phyloP scores from a whole-genome alignment of 2,797 vertebrate genomes.

The Rhinophrynus dorsalis region DNA sequence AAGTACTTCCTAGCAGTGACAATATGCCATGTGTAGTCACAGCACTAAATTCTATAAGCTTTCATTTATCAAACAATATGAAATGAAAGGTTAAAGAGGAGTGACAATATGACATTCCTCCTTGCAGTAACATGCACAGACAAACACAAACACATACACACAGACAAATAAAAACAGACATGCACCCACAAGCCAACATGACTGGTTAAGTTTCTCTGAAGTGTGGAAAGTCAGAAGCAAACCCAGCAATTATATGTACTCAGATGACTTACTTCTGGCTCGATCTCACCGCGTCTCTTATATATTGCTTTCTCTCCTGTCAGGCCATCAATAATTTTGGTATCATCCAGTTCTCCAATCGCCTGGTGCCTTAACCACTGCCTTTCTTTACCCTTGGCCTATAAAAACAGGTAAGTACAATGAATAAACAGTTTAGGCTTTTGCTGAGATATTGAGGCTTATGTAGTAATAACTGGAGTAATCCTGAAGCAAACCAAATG shows the following conservation, averaged over 20 bases:
- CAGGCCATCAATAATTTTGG: conserved; percentile 95
- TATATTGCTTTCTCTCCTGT: conserved; percentile 94
- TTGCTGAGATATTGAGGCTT: too few species aligned
- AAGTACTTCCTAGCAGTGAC: too few species aligned
- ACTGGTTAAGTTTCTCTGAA: neutral
- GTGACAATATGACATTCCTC: too few species aligned
- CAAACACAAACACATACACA: too few species aligned
- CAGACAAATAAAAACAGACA: too few species aligned
- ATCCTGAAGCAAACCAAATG: too few species aligned
- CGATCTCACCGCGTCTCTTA: conserved; percentile 88
- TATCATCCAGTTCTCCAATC: conserved; percentile 90
- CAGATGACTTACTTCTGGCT: conserved; percentile 82
- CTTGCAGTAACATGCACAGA: too few species aligned
- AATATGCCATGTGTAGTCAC: too few species aligned
- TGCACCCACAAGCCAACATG: neutral
- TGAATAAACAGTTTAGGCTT: neutral
- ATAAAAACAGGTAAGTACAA: conserved; percentile 35
- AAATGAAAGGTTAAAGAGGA: too few species aligned
- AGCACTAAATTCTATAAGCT: too few species aligned
- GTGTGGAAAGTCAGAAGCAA: neutral
- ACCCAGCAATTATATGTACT: neutral
- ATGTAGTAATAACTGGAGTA: too few species aligned
- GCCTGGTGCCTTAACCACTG: conserved; percentile 95
- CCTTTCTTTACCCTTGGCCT: conserved; percentile 97
- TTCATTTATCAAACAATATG: too few species aligned